phyloP scores from a whole-genome alignment of 2,888 invertebrate genomes.

The Petrolisthes manimaculis region DNA sequence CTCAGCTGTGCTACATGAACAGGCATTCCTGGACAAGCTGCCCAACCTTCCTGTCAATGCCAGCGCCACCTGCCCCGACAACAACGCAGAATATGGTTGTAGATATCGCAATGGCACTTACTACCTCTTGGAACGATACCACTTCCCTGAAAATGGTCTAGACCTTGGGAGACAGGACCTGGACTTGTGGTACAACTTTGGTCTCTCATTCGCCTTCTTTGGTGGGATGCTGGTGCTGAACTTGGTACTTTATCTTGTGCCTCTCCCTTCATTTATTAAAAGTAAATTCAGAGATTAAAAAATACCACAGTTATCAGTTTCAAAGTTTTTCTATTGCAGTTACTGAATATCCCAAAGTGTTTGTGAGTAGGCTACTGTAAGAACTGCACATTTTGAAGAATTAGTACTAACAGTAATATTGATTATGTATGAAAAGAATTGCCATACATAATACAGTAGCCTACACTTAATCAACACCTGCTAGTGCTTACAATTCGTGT shows the following conservation, averaged over 20 bases:
- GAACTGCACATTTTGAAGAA: too few relatives aligned
- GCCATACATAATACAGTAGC: too few relatives aligned
- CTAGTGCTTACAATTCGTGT: too few relatives aligned
- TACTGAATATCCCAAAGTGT: too few relatives aligned
- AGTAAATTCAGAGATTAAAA: slow-evolving; percentile 85
- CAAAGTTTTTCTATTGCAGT: too few relatives aligned
- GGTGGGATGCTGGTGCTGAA: slow-evolving; percentile 85
- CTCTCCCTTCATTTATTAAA: slow-evolving; percentile 85
- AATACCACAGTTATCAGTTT: neutral
- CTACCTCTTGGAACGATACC: slow-evolving; percentile 80
- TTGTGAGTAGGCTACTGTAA: too few relatives aligned
- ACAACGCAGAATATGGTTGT: slow-evolving; percentile 68
- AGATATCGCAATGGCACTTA: slow-evolving; percentile 79
- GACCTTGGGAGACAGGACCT: slow-evolving; percentile 74
- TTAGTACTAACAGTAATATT: too few relatives aligned
- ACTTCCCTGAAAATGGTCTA: slow-evolving; percentile 72
- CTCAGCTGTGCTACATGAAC: slow-evolving; percentile 80
- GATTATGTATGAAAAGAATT: too few relatives aligned
- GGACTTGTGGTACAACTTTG: slow-evolving; percentile 82
- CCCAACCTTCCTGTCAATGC: slow-evolving; percentile 66
- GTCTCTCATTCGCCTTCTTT: slow-evolving; percentile 85
- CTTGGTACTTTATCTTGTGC: slow-evolving; percentile 86
- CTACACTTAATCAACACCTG: too few relatives aligned
- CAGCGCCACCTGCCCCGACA: slow-evolving; percentile 64
- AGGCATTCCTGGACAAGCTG: slow-evolving; percentile 75